Percentiles rank a stretch among this genome's conserved stretches.
Evolutionary conservation across 2,888 invertebrate genomes (phyloP).

Genomic region (Zonitis immaculata): DNA sequence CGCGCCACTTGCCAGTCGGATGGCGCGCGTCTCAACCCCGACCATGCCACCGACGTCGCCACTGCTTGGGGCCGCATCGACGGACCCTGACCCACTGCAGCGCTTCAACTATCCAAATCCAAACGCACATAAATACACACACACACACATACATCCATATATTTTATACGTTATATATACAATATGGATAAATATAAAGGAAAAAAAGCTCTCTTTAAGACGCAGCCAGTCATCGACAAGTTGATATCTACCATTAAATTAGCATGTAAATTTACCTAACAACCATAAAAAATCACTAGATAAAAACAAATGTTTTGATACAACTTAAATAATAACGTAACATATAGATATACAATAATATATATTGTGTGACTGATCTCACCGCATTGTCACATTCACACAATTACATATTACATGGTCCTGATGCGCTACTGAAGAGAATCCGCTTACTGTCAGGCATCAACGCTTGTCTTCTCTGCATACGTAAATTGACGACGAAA

Average conservation of each 20-base stretch:
- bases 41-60: slow-evolving; percentile 23
- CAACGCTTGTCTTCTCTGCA: slow-evolving; percentile 12
- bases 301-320: no score
- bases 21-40: slow-evolving; percentile 30
- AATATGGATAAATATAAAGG: no score
- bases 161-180: no score
- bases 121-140: neutral
- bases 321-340: no score
- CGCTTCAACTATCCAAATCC: slow-evolving; percentile 1
- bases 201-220: no score
- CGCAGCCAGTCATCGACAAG: no score
- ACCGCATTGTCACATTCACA: slow-evolving; percentile 24
- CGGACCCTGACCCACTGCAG: slow-evolving; percentile 2
- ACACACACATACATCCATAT: neutral
- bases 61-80: slow-evolving; percentile 9
- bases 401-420: slow-evolving; percentile 20
- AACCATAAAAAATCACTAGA: no score
- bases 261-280: no score
- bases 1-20: slow-evolving; percentile 36
- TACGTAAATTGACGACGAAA: slow-evolving; percentile 16
- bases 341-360: neutral
- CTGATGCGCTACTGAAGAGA: slow-evolving; percentile 21
- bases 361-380: slow-evolving; percentile 20
- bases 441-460: slow-evolving; percentile 25
- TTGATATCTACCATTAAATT: no score